phyloP scores from a whole-genome alignment of 2,113 vertebrate genomes.

The Gallinago paraguaiae region DNA sequence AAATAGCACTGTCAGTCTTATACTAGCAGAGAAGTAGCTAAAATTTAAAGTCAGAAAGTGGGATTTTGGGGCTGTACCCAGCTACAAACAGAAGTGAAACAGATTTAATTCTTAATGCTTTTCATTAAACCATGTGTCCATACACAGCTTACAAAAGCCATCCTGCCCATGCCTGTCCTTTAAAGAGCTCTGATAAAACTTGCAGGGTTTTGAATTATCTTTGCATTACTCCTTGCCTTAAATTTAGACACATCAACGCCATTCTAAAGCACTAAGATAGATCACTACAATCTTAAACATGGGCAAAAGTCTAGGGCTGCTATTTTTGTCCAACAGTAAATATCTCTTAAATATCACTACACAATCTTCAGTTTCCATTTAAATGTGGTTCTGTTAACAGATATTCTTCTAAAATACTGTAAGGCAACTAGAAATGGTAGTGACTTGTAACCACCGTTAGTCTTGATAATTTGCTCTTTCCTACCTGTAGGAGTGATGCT shows the following conservation, averaged over 20 bases:
- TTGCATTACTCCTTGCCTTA: background rate
- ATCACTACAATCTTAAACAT: background rate
- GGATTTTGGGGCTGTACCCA: background rate
- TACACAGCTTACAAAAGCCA: background rate
- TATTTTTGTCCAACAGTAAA: background rate
- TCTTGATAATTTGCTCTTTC: background rate
- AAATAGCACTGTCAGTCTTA: background rate
- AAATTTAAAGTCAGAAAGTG: background rate
- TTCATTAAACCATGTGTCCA: background rate
- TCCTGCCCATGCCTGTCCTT: background rate
- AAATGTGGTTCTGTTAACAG: background rate
- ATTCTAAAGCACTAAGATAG: background rate
- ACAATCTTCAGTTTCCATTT: background rate
- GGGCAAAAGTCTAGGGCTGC: background rate
- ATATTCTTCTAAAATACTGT: constrained; percentile 14
- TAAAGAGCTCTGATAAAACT: background rate
- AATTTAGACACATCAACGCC: background rate
- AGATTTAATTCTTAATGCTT: background rate
- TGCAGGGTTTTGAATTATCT: background rate
- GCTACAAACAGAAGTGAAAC: background rate
- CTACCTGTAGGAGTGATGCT: background rate
- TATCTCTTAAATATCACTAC: background rate
- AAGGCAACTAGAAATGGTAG: background rate
- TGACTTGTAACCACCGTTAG: background rate
- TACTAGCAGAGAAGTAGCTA: background rate